Conservation (phyloP, 1,140 invertebrate genomes). For the Papilio aristodemus region DNA sequence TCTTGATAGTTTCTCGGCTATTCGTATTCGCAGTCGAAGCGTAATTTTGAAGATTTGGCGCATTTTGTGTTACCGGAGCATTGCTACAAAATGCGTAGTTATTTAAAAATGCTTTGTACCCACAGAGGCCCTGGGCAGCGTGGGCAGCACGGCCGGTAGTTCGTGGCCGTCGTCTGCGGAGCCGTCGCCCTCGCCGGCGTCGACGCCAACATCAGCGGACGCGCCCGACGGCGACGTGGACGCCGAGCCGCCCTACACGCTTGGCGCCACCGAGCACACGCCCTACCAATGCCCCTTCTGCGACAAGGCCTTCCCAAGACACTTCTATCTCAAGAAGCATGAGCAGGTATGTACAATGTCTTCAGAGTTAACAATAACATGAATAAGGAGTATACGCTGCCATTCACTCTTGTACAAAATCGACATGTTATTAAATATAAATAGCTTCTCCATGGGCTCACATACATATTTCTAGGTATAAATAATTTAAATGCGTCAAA, state of each 20-base stretch:
- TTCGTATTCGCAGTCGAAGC: too few species aligned
- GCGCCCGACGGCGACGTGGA: constrained; percentile 81
- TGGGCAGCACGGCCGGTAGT: constrained; percentile 84
- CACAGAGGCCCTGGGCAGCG: constrained; percentile 84
- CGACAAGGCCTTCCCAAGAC: constrained; percentile 92
- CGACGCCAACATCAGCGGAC: constrained; percentile 84
- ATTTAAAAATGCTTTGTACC: constrained; percentile 26
- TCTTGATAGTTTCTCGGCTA: too few species aligned
- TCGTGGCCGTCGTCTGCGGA: constrained; percentile 83
- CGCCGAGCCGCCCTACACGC: constrained; percentile 83
- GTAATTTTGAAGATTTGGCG: too few species aligned
- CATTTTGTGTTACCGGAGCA: too few species aligned
- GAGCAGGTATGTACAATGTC: constrained; percentile 93
- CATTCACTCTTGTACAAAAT: too few species aligned
- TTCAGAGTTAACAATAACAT: too few species aligned
- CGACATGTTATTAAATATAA: too few species aligned
- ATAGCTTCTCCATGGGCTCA: too few species aligned
- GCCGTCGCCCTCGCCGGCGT: constrained; percentile 81
- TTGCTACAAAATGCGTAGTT: constrained; percentile 5
- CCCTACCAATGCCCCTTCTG: constrained; percentile 95
- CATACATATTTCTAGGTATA: neutral
- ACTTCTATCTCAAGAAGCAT: constrained; percentile 94
- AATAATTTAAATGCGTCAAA: neutral
- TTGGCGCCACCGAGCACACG: constrained; percentile 86
- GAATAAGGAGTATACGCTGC: too few species aligned